Conservation (phyloP, 2,113 vertebrate genomes). For the Corynorhinus townsendii region DNA sequence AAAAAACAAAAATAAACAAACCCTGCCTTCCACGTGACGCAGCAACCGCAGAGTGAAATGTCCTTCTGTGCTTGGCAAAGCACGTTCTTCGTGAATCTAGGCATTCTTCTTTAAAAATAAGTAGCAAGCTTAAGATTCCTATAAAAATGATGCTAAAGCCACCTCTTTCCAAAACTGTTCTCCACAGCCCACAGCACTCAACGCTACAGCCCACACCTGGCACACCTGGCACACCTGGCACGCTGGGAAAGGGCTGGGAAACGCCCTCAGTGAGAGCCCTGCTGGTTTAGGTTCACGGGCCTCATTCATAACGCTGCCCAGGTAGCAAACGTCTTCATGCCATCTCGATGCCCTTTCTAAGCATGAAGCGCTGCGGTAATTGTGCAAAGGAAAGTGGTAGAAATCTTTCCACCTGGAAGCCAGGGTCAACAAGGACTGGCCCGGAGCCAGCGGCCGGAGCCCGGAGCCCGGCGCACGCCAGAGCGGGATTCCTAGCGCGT, state of each 20-base stretch:
- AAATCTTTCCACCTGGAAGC: background rate
- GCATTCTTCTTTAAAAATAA: constrained; percentile 27
- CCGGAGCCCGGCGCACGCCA: background rate
- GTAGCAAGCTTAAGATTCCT: background rate
- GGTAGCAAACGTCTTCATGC: background rate
- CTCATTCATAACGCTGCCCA: background rate
- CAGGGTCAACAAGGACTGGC: background rate
- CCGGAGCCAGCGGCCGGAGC: background rate
- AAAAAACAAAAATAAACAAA: too few species aligned
- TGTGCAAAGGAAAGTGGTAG: background rate
- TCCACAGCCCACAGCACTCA: background rate
- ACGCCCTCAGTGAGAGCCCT: background rate
- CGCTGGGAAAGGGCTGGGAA: background rate
- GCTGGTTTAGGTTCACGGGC: background rate
- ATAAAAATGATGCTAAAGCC: background rate
- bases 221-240: too few species aligned
- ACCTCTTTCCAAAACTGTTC: background rate
- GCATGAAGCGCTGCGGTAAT: background rate
- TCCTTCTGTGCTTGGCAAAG: background rate
- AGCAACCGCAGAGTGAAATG: background rate
- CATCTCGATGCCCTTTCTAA: background rate
- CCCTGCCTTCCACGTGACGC: background rate
- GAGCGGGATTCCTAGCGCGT: background rate
- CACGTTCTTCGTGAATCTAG: background rate
- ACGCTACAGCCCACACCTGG: background rate